Percentiles rank a stretch among this genome's conserved stretches.
Conservation (phyloP, 2,888 invertebrate species). For the Tubulanus polymorphus region DNA sequence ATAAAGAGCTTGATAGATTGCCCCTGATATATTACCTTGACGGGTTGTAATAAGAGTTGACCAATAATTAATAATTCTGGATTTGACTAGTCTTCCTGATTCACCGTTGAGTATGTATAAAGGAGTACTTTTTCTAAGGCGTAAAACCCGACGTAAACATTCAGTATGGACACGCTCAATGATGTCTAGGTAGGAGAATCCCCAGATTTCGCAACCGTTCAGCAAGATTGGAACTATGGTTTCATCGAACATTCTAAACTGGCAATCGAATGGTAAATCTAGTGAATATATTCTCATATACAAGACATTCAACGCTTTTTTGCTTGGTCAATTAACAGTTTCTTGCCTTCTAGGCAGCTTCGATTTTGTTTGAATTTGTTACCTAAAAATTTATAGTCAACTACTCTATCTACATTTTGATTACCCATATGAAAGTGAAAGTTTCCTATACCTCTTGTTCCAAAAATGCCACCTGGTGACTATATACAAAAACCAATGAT, state of each 20-base stretch:
- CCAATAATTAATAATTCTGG: conserved; percentile 5
- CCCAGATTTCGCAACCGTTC: conserved; percentile 9
- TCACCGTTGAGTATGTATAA: conserved; percentile 11
- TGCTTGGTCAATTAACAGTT: neutral
- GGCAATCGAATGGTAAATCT: conserved; percentile 4
- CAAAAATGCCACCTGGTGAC: too few relatives aligned
- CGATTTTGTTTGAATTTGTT: neutral
- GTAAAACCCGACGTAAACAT: conserved; percentile 5
- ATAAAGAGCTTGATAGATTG: too few relatives aligned
- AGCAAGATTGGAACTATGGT: neutral
- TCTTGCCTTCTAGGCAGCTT: neutral
- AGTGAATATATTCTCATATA: neutral
- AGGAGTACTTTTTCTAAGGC: conserved; percentile 6
- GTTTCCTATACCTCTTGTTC: neutral
- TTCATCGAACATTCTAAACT: too few relatives aligned
- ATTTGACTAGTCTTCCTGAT: conserved; percentile 5
- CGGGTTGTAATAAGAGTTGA: too few relatives aligned
- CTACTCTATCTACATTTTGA: neutral
- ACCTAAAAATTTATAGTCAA: neutral
- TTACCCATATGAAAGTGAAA: neutral
- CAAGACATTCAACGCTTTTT: conserved; percentile 1
- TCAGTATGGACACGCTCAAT: conserved; percentile 3
- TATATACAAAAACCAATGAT: too few relatives aligned
- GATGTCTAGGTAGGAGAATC: neutral
- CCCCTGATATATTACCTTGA: too few relatives aligned